A percentile compares a stretch with the other conserved stretches of the same genome.
These are phyloP conservation scores for Athalia circularis DNA, from an alignment of 2,888 invertebrate genomes.

Conservation along the genomic window DNA sequence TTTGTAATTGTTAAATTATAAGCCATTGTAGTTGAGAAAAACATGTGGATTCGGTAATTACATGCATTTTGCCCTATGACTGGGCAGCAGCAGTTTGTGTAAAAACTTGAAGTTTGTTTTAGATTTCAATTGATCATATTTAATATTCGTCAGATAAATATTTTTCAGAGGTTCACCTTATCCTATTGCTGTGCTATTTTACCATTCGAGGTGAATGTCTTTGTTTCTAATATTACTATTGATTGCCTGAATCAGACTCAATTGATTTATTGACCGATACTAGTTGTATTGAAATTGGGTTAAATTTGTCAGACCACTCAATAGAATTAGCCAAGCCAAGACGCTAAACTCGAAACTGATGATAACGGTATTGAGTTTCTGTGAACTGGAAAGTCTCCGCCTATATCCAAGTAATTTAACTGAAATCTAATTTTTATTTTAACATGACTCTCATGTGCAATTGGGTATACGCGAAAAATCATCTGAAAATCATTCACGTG, in stretches of 20 bases:
- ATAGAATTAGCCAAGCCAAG: slow-evolving; percentile 26
- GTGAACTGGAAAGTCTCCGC: slow-evolving; percentile 7
- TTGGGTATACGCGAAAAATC: slow-evolving; percentile 9
- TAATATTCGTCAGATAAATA: neutral
- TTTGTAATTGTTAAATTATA: neutral
- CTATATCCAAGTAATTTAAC: slow-evolving; percentile 8
- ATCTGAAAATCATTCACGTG: neutral
- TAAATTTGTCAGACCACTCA: slow-evolving; percentile 16
- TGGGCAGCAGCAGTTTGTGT: slow-evolving; percentile 14
- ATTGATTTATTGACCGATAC: too few relatives aligned
- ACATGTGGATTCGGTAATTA: slow-evolving; percentile 12
- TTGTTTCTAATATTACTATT: too few relatives aligned
- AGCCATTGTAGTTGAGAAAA: slow-evolving; percentile 6
- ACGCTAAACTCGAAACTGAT: slow-evolving; percentile 34
- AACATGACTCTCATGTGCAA: slow-evolving; percentile 1
- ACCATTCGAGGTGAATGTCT: too few relatives aligned
- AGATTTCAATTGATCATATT: neutral
- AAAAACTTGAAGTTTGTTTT: slow-evolving; percentile 12
- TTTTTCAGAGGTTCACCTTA: neutral
- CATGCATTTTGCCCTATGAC: neutral
- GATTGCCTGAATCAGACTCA: too few relatives aligned
- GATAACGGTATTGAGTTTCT: slow-evolving; percentile 9
- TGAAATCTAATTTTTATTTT: neutral
- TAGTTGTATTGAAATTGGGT: neutral
- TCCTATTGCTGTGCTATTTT: too few relatives aligned